phyloP scores from a whole-genome alignment of 2,888 invertebrate genomes.

The Calliscelio sp. region DNA sequence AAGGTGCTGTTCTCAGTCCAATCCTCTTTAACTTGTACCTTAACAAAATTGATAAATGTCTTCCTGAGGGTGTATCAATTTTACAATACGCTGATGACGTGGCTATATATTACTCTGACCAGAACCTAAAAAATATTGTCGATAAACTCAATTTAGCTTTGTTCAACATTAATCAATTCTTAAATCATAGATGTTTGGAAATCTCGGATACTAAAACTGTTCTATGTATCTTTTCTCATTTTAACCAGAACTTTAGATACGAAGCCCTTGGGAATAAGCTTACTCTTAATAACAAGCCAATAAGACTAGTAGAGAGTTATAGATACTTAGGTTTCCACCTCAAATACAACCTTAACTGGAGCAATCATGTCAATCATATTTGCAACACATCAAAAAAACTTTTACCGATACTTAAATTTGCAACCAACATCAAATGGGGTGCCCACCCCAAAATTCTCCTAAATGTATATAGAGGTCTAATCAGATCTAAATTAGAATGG shows the following conservation, averaged over 20 bases:
- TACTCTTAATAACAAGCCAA: background rate
- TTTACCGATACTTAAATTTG: background rate
- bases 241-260: background rate
- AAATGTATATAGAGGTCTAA: background rate
- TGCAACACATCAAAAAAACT: background rate
- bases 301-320: background rate
- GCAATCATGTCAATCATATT: background rate
- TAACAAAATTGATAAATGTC: no score
- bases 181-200: no score
- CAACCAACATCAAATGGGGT: background rate
- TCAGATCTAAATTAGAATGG: slow-evolving; percentile 17
- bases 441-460: background rate
- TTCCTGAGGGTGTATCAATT: no score
- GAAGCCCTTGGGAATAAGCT: background rate
- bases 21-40: no score
- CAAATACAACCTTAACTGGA: background rate
- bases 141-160: no score
- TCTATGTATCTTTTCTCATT: no score
- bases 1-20: no score
- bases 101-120: no score
- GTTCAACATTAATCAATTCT: no score
- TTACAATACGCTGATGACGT: no score
- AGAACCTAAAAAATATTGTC: no score
- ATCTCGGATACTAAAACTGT: no score
- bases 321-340: background rate